A percentile compares a stretch with the other conserved stretches of the same genome.
Evolutionary conservation across 53 echinoderm and acorn worm genomes (phyloP).

Genomic region (Patiria pectinifera): DNA sequence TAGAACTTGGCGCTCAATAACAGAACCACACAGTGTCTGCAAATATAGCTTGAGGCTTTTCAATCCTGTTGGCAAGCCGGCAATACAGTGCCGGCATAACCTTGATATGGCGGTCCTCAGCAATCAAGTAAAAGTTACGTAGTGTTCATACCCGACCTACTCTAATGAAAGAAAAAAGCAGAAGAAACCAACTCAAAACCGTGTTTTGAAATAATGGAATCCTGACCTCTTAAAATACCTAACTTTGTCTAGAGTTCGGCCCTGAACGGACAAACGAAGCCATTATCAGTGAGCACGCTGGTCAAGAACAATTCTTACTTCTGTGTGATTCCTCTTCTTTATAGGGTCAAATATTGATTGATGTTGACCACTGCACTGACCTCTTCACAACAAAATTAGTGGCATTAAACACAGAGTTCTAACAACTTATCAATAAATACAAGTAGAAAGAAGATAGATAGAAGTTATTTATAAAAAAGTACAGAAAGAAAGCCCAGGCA

Average conservation of each 20-base stretch:
- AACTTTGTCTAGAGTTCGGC: neutral
- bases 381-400: neutral
- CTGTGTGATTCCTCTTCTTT: neutral
- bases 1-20: slow-evolving; percentile 1
- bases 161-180: neutral
- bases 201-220: neutral
- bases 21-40: neutral
- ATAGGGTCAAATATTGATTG: neutral
- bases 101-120: neutral
- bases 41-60: slow-evolving; percentile 15
- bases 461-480: too few relatives aligned
- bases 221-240: neutral
- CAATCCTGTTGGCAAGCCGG: neutral
- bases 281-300: neutral
- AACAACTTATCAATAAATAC: too few relatives aligned
- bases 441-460: too few relatives aligned
- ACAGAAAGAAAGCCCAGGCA: too few relatives aligned
- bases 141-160: neutral
- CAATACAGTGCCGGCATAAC: neutral
- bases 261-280: neutral
- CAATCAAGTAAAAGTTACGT: neutral
- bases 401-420: too few relatives aligned
- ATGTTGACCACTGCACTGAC: neutral
- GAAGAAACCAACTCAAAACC: too few relatives aligned
- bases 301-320: neutral